Evolutionary conservation across 1,140 invertebrate species (phyloP), one percentile per base, ranked within the genome.

Genomic region (Aplysia californica): DNA sequence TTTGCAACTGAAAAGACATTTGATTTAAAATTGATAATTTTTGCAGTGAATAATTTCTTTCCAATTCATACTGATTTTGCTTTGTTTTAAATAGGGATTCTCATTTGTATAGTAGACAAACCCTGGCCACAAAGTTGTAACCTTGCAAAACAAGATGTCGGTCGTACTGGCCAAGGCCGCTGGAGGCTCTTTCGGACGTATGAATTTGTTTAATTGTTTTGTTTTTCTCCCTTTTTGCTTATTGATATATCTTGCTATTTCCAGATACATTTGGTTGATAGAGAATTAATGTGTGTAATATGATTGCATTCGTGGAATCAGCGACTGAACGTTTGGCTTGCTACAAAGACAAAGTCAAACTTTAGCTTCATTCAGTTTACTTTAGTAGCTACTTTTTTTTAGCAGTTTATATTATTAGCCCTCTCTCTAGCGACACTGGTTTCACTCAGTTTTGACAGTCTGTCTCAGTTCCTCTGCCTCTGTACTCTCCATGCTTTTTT

Each of bases 151-250:
- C 58, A 59, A 59, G 31, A 59, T 59, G 58, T 59, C 58, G 6
- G 58, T 59, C 58, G 21, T 59, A 23, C 21, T 59, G 58, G 58
- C 58, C 58, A 59, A 59, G 58, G 58, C 58, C 58, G 31, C 58
- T 23, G 23, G 6, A 23, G 31, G 23, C 31, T 15, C 6, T 6
- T 15, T 59, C 6, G 23, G 58, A 15, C 58, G 58, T 59, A 59
- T 23, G 58, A 23, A 21, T 59, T 15, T 59, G 29, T 35, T 66
- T 66, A n/a, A 18, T 10, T 18, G 58, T 20, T 29, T 10, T 61
- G 58, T 18, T 23, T 64, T 2, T 3, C 18, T 1, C 44, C 44
- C 10, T 50, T 64, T 64, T 64, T 1, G 20, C 1, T 64, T 64
- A 18, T 64, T 29, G 29, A 20, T 18, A 0, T 23, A n/a, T 29